Evolutionary conservation across 2,888 invertebrate species (phyloP), one percentile per base, ranked within the genome.

Genomic region (Tetropium fuscum): DNA sequence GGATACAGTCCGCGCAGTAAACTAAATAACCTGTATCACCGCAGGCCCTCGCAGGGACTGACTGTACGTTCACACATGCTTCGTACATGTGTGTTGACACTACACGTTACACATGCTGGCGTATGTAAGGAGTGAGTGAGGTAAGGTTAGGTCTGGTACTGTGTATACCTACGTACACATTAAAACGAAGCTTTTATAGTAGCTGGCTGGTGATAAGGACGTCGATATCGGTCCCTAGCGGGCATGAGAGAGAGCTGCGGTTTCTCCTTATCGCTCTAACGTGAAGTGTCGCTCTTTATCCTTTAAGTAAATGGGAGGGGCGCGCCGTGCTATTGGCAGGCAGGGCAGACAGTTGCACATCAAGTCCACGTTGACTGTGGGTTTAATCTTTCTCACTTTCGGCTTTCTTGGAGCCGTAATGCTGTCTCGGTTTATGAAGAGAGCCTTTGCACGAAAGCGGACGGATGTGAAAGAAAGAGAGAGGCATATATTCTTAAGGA

Each of bases 1-100:
- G 61, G 59, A 53, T 70, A 72, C 73, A 74, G 67, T 72, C 74
- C 49, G 58, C 58, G 58, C 41, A 48, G 64, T 58, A 71, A 69
- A 70, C 64, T 70, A 69, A 70, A 68, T 68, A 64, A 68, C 59
- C 61, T 34, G 56, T 44, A 56, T 45, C 49, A 63, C 58, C 55
- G 3, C 48, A 5, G 22, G 27, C 49, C 25, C 40, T 51, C 10
- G 56, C 61, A 41, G 60, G 61, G 78, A 78, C 61, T 61, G 78
- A 78, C 61, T 80, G 78, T 80, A 80, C 79, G 69, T 76, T 78
- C 78, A 78, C 79, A 80, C 80, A 78, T 78, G 78, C 76, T 75
- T 77, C 72, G 75, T 74, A 78, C 80, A 80, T 78, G 78, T 79
- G 78, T 81, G 80, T 80, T 80, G 80, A 80, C 80, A 80, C 80